Conservation (phyloP, 2,113 vertebrate species). For the Ptyas mucosa region DNA sequence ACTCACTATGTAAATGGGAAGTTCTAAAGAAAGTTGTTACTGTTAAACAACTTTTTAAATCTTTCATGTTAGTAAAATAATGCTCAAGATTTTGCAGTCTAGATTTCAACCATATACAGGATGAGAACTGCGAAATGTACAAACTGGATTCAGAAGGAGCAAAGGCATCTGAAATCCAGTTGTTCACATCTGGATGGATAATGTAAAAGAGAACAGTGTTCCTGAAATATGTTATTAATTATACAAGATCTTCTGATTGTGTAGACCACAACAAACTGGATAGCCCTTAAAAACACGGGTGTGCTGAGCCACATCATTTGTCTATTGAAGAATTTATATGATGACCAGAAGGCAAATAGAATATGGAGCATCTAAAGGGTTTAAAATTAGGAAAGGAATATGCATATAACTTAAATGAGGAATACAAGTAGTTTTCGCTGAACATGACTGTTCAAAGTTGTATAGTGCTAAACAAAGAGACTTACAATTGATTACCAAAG, state of each 20-base stretch:
- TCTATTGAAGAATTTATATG: not conserved
- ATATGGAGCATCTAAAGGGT: not conserved
- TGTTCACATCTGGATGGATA: not conserved
- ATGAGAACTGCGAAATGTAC: not conserved
- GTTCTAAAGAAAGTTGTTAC: not conserved
- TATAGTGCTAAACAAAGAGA: not conserved
- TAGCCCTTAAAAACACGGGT: not conserved
- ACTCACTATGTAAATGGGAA: not conserved
- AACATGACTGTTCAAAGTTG: not conserved
- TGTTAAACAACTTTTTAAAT: not conserved
- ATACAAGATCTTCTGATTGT: not conserved
- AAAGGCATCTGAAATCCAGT: not conserved
- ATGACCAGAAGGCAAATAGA: not conserved
- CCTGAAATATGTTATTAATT: not conserved
- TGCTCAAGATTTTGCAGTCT: not conserved
- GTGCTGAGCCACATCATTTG: not conserved
- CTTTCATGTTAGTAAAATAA: not conserved
- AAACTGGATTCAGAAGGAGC: not conserved
- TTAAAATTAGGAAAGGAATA: not conserved
- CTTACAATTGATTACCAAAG: not conserved
- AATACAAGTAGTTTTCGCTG: not conserved
- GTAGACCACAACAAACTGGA: not conserved
- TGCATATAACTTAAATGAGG: not conserved
- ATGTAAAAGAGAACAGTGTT: not conserved
- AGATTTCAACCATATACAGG: not conserved